Evolutionary conservation across 2,888 invertebrate genomes (phyloP).

Genomic region (Eudemis profundana): DNA sequence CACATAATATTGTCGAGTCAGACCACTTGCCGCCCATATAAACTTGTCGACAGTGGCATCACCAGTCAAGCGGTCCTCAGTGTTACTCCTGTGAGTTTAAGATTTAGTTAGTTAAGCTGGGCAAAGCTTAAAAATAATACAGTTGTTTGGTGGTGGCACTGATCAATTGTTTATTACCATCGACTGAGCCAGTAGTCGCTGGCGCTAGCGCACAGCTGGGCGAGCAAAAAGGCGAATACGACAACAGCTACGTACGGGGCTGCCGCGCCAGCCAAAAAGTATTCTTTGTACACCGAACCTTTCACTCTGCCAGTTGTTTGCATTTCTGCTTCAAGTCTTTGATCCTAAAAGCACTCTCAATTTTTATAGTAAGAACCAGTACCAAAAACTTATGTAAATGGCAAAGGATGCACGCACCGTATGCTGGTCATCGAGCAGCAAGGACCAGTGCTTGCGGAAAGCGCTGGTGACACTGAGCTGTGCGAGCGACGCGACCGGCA

Average conservation of each 20-base stretch:
- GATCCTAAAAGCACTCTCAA: conserved; percentile 61
- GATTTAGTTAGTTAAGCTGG: background rate
- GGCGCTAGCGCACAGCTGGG: conserved; percentile 83
- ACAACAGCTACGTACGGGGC: conserved; percentile 64
- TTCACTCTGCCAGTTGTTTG: conserved; percentile 72
- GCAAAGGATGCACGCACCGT: conserved; percentile 55
- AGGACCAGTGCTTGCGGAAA: conserved; percentile 63
- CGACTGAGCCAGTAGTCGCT: conserved; percentile 79
- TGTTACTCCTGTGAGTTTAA: conserved; percentile 64
- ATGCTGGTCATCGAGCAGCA: conserved; percentile 63
- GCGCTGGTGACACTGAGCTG: conserved; percentile 67
- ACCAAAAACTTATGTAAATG: too few relatives aligned
- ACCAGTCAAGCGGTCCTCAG: conserved; percentile 75
- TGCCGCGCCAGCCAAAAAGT: conserved; percentile 69
- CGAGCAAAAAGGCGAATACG: conserved; percentile 76
- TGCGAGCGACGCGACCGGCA: conserved; percentile 51
- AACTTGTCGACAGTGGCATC: conserved; percentile 70
- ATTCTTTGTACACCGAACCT: conserved; percentile 73
- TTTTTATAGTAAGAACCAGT: too few relatives aligned
- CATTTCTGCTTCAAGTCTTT: conserved; percentile 69
- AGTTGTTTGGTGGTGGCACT: too few relatives aligned
- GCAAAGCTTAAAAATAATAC: background rate
- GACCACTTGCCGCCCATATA: conserved; percentile 70
- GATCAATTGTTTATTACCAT: conserved; percentile 59
- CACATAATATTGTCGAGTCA: conserved; percentile 66